A percentile compares a stretch with the other conserved stretches of the same genome.
These are phyloP conservation scores for Coilia nasus DNA, from an alignment of 2,797 vertebrate species.

Conservation along the genomic window DNA sequence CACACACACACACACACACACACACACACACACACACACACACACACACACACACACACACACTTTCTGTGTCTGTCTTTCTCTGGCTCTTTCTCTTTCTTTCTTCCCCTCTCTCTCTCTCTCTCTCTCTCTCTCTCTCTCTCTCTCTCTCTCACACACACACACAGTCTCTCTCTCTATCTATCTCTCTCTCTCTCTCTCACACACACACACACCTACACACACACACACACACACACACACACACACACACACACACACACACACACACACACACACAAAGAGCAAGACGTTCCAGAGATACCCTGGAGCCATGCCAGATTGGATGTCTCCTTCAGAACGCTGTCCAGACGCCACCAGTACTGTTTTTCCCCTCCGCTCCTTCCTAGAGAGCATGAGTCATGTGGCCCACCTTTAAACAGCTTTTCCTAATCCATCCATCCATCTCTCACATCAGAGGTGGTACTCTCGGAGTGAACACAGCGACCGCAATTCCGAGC, in stretches of 20 bases:
- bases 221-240: conserved; percentile 7
- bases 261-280: not conserved
- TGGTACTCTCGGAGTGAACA: not conserved
- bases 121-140: no score
- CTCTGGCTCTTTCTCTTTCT: no score
- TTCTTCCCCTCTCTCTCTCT: no score
- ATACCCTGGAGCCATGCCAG: not conserved
- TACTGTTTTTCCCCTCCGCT: not conserved
- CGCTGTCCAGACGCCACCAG: not conserved
- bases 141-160: no score
- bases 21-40: conserved; percentile 31
- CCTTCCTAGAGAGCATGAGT: no score
- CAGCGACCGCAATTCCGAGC: not conserved
- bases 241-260: not conserved
- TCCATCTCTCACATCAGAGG: not conserved
- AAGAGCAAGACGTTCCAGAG: not conserved
- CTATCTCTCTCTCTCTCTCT: no score
- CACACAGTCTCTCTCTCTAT: no score
- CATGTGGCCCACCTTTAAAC: not conserved
- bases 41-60: not conserved
- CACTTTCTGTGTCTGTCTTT: not conserved
- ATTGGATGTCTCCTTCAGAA: not conserved
- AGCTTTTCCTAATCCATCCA: not conserved
- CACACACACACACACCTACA: no score
- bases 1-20: conserved; percentile 18